Evolutionary conservation across 2,888 invertebrate species (phyloP), one percentile per base, ranked within the genome.

Genomic region (Cheilosia scutellata): DNA sequence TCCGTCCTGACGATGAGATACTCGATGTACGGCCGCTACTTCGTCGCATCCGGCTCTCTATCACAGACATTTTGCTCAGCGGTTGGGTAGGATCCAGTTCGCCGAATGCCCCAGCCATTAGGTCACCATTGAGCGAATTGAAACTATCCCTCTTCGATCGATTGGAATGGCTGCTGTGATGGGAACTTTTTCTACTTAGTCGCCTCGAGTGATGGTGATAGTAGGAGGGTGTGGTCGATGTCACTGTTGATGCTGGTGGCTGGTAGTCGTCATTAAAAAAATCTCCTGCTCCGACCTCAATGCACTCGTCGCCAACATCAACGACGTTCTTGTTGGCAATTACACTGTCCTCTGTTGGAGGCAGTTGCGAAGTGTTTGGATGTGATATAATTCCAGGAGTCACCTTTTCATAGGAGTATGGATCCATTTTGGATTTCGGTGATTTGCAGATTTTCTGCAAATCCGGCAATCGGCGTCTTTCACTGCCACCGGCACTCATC

Each of bases 1-100:
- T 92, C 47, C 92, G 89, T 0, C 90, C 91, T 2, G 91, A 92
- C 5, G 88, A 89, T 5, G 91, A 91, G 82, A 91, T 91, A 47
- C 91, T 91, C n/a, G 90, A 88, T 2, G 91, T 89, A 2, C 91
- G 87, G 1, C 90, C 90, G 71, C 91, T 91, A 65, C 90, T 91
- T 13, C 92, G 89, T 5, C 91, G 89, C 89, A 92, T 91, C 6
- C 92, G 90, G 49, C 90, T 89, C 82, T 92, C 92, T 66, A 92
- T 90, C 77, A 91, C 91, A 88, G 92, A 89, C 91, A 92, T 91
- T 87, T 92, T 92, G 71, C 89, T 91, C 29, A 91, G 84, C 40
- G 91, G 91, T 88, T 91, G 91, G 3, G 91, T 91, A 1, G 91
- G 91, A 87, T 91, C 91, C 44, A 91, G 82, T 47, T 92, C 92